Conservation (phyloP, 1,140 invertebrate species). For the Ptiloglossa arizonensis region DNA sequence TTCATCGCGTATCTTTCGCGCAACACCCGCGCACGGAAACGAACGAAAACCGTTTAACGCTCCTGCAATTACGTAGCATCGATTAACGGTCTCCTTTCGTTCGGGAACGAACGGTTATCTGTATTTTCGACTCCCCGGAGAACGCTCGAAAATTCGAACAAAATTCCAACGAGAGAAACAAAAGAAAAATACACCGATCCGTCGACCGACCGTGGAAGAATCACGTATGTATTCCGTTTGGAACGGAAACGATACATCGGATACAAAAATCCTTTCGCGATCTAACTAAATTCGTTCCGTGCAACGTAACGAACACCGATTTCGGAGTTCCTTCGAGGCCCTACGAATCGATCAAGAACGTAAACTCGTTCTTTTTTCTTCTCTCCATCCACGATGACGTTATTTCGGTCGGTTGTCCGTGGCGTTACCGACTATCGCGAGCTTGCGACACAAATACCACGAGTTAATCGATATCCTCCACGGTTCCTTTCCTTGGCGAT, state of each 20-base stretch:
- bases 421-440: constrained; percentile 16
- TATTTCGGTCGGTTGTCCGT: constrained; percentile 11
- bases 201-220: no score
- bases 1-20: constrained; percentile 5
- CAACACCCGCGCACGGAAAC: not conserved
- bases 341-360: not conserved
- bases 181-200: no score
- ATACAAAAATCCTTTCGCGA: no score
- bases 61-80: no score
- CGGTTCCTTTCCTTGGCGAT: constrained; percentile 22
- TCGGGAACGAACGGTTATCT: not conserved
- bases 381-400: not conserved
- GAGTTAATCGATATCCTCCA: constrained; percentile 36
- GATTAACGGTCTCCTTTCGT: not conserved
- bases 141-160: no score
- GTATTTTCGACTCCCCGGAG: not conserved
- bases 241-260: no score
- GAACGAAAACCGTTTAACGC: no score
- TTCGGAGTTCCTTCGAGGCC: not conserved
- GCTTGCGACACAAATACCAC: constrained; percentile 41
- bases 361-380: not conserved
- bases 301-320: no score
- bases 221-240: no score
- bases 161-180: no score
- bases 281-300: no score